A percentile compares a stretch with the other conserved stretches of the same genome.
Evolutionary conservation across 1,140 invertebrate species (phyloP).

Genomic region (Carposina sasakii): DNA sequence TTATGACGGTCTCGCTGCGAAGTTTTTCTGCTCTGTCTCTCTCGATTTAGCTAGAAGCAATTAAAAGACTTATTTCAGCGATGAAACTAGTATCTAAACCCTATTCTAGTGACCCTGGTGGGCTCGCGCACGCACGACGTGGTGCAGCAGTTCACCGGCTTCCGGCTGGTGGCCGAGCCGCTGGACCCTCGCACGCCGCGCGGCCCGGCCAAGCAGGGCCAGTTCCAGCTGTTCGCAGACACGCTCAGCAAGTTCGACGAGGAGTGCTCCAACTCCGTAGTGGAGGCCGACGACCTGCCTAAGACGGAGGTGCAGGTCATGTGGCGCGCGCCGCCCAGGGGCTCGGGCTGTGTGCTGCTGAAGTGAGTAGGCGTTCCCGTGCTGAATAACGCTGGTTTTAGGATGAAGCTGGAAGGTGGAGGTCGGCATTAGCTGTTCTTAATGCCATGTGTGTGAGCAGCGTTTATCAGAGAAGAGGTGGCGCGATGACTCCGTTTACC

Average conservation of each 20-base stretch:
- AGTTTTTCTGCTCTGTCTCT: too few species aligned
- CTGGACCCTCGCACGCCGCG: conserved; percentile 60
- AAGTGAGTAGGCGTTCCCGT: conserved; percentile 74
- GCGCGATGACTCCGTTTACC: too few species aligned
- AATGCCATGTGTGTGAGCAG: too few species aligned
- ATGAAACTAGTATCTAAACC: too few species aligned
- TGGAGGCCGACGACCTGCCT: conserved; percentile 82
- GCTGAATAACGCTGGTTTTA: too few species aligned
- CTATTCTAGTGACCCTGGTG: conserved; percentile 81
- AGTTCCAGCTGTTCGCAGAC: conserved; percentile 88
- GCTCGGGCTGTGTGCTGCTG: conserved; percentile 89
- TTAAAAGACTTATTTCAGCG: too few species aligned
- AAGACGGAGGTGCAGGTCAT: conserved; percentile 92
- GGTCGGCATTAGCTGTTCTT: too few species aligned
- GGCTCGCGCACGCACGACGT: conserved; percentile 81
- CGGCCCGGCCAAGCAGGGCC: conserved; percentile 75
- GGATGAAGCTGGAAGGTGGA: too few species aligned
- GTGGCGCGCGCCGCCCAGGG: conserved; percentile 89
- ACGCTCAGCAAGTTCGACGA: conserved; percentile 86
- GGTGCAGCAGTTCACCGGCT: conserved; percentile 87
- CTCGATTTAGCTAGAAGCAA: too few species aligned
- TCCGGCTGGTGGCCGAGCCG: conserved; percentile 85
- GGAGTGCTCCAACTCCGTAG: conserved; percentile 89
- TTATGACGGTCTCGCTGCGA: too few species aligned
- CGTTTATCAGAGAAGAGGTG: too few species aligned